These are phyloP conservation scores for Trididemnum miniatum DNA, from an alignment of 23 tunicate species.

Conservation along the genomic window DNA sequence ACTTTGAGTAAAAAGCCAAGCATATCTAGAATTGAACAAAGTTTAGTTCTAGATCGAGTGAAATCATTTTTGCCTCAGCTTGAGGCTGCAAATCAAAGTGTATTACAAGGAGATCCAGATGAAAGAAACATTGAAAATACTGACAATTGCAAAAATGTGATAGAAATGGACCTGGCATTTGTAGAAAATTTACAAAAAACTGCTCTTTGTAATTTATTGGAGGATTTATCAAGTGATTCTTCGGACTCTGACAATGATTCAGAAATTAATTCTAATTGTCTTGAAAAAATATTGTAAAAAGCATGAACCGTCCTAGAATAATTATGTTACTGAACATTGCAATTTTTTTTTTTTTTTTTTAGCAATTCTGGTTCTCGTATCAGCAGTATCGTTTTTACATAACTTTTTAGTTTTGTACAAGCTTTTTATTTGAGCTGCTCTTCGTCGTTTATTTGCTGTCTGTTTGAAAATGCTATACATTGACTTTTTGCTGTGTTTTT, in stretches of 20 bases:
- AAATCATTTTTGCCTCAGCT: constrained; percentile 63
- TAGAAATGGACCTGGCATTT: constrained; percentile 68
- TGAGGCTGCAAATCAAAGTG: constrained; percentile 38
- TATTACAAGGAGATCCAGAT: constrained; percentile 9
- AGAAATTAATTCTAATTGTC: too few species aligned
- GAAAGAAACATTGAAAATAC: constrained; percentile 57
- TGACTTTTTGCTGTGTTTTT: too few species aligned
- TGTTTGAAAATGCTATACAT: too few species aligned
- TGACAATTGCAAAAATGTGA: constrained; percentile 40
- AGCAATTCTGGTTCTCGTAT: too few species aligned
- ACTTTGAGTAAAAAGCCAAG: not conserved
- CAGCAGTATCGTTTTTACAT: too few species aligned
- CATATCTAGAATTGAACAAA: not conserved
- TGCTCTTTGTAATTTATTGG: constrained; percentile 32
- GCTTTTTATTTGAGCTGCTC: too few species aligned
- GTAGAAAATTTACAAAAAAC: constrained; percentile 44
- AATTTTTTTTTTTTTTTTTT: too few species aligned
- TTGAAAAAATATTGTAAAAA: too few species aligned
- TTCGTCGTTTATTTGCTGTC: too few species aligned
- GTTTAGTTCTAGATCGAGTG: constrained; percentile 23
- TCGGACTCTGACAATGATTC: constrained; percentile 14
- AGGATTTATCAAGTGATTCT: constrained; percentile 28
- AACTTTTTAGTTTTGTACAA: too few species aligned
- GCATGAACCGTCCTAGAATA: too few species aligned
- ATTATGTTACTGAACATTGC: too few species aligned